Percentiles rank a stretch among this genome's conserved stretches.
These are phyloP conservation scores for Chlorospingus semifuscus DNA, from an alignment of 2,797 vertebrate species.

Conservation along the genomic window DNA sequence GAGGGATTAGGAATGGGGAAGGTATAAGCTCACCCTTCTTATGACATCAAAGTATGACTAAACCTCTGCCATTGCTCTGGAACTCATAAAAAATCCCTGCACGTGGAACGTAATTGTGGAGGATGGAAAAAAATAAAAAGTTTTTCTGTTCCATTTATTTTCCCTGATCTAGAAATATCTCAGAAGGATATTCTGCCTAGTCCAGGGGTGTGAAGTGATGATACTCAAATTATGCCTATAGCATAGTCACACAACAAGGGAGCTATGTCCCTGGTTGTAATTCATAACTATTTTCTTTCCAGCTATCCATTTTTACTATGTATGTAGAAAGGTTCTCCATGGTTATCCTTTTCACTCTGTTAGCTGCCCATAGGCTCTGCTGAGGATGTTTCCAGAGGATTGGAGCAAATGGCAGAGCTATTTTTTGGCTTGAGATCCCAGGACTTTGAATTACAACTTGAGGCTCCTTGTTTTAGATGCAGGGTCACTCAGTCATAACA, in stretches of 20 bases:
- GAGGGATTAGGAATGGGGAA: not conserved
- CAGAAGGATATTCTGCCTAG: not conserved
- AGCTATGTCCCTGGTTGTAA: not conserved
- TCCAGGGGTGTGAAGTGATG: not conserved
- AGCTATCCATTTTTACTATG: not conserved
- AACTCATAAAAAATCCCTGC: not conserved
- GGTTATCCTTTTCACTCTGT: not conserved
- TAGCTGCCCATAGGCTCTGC: not conserved
- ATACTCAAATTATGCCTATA: not conserved
- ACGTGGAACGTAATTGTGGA: not conserved
- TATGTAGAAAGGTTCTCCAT: not conserved
- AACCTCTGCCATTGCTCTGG: not conserved
- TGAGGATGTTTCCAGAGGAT: fast-evolving
- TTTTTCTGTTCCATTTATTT: not conserved
- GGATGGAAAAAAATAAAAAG: fast-evolving
- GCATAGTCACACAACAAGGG: not conserved
- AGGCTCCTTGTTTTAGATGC: not conserved
- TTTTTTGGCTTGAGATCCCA: not conserved
- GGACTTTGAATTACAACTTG: not conserved
- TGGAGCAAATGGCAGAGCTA: not conserved
- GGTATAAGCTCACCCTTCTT: not conserved
- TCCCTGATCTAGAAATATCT: not conserved
- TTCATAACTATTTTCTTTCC: not conserved
- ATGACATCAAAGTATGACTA: not conserved
- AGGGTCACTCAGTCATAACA: not conserved